Evolutionary conservation across 2,797 vertebrate genomes (phyloP).

Genomic region (Gallirallus australis): DNA sequence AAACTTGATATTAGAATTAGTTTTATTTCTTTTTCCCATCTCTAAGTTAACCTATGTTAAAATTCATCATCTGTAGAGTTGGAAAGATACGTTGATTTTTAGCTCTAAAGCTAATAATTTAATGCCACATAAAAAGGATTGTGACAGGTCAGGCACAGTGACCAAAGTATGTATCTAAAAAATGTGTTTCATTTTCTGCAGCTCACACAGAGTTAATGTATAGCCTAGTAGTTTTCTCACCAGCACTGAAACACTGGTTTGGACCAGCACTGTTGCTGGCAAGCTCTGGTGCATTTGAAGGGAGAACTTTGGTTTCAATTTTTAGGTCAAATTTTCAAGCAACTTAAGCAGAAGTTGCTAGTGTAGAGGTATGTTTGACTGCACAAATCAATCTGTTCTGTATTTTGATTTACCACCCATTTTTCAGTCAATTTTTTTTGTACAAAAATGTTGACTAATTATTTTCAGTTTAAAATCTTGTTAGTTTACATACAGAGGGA

Average conservation of each 20-base stretch:
- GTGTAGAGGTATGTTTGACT: neutral
- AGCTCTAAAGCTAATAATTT: neutral
- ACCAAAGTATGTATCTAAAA: neutral
- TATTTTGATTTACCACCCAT: neutral
- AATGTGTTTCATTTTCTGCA: neutral
- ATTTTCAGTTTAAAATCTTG: neutral
- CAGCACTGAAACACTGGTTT: neutral
- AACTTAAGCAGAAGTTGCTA: neutral
- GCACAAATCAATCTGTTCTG: fast-evolving
- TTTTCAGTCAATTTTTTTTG: neutral
- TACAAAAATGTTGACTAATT: neutral
- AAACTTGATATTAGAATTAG: neutral
- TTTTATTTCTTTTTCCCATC: neutral
- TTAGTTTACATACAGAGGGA: neutral
- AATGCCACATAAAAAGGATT: neutral
- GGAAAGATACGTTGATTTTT: neutral
- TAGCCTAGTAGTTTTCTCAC: neutral
- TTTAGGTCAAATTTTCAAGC: neutral
- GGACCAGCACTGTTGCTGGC: neutral
- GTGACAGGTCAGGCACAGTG: neutral
- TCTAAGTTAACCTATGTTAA: neutral
- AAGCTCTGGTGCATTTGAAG: neutral
- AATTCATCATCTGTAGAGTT: neutral
- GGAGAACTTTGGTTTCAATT: neutral
- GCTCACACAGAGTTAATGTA: neutral